These are phyloP conservation scores for Galaxea fascicularis DNA, from an alignment of 92 coral and sea anemone genomes.

Conservation along the genomic window DNA sequence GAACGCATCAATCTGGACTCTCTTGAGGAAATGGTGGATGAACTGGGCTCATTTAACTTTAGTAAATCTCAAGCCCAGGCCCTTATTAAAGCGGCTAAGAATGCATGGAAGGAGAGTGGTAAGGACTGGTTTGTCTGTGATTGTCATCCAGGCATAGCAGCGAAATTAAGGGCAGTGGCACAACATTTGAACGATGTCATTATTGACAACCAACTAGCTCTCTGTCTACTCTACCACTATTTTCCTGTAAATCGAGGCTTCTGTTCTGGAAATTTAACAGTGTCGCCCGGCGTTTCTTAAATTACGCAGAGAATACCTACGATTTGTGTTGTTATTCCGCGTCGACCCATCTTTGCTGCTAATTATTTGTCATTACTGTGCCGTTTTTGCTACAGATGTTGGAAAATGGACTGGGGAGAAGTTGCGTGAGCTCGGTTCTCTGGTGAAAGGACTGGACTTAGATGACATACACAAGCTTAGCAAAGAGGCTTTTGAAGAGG, in stretches of 20 bases:
- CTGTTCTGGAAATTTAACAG: too few species aligned
- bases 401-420: conserved; percentile 90
- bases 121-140: not conserved
- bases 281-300: too few species aligned
- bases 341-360: not conserved
- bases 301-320: too few species aligned
- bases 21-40: conserved; percentile 84
- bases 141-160: not conserved
- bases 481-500: conserved; percentile 87
- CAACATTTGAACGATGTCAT: too few species aligned
- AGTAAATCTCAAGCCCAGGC: conserved; percentile 84
- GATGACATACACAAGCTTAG: conserved; percentile 72
- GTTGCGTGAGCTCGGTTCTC: conserved; percentile 88
- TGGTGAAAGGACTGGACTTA: conserved; percentile 82
- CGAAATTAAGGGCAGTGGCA: too few species aligned
- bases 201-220: too few species aligned
- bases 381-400: conserved; percentile 55
- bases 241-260: too few species aligned
- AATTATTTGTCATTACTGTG: not conserved
- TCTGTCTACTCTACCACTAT: too few species aligned
- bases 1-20: conserved; percentile 85
- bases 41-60: conserved; percentile 78
- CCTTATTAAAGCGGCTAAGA: conserved; percentile 86
- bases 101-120: conserved; percentile 81
- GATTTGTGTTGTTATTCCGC: too few species aligned